phyloP scores from a whole-genome alignment of 30 jellyfish, hydroid and myxozoan species.

The Calvadosia cruxmelitensis region DNA sequence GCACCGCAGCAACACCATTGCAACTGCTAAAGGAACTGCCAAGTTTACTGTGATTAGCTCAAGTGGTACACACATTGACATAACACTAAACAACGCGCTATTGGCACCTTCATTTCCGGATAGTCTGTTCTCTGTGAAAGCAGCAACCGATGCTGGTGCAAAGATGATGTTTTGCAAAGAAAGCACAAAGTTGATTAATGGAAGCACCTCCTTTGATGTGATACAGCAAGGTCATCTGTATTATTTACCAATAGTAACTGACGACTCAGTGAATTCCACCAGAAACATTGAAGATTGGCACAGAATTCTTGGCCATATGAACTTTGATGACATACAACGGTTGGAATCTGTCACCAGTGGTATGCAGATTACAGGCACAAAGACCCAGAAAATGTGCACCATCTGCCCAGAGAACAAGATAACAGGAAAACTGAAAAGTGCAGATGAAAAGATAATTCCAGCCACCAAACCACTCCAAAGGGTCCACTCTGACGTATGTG shows the following conservation, averaged over 20 bases:
- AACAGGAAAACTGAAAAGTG: constrained; percentile 16
- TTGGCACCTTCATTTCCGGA: constrained; percentile 23
- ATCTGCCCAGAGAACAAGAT: constrained; percentile 32
- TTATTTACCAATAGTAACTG: constrained; percentile 12
- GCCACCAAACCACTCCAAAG: constrained; percentile 39
- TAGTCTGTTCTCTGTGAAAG: constrained; percentile 30
- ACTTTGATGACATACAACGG: constrained; percentile 22
- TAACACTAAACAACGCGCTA: constrained; percentile 25
- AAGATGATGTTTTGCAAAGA: neutral
- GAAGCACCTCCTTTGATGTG: constrained; percentile 8
- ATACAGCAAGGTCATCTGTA: constrained; percentile 15
- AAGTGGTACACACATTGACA: constrained; percentile 4
- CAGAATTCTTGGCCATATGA: constrained; percentile 37
- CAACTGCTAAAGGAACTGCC: constrained; percentile 37
- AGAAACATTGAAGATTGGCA: constrained; percentile 33
- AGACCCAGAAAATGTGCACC: constrained; percentile 8
- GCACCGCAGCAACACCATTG: constrained; percentile 26
- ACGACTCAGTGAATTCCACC: constrained; percentile 12
- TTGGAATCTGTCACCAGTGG: constrained; percentile 40
- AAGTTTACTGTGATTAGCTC: constrained; percentile 20
- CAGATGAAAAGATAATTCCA: too few relatives aligned
- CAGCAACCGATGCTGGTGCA: constrained; percentile 37
- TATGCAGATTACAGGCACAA: constrained; percentile 20
- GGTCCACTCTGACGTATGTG: constrained; percentile 43
- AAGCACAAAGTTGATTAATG: constrained; percentile 4